A percentile compares a stretch with the other conserved stretches of the same genome.
Conservation (phyloP, 2,888 invertebrate genomes). For the Coecobrya sp. region DNA sequence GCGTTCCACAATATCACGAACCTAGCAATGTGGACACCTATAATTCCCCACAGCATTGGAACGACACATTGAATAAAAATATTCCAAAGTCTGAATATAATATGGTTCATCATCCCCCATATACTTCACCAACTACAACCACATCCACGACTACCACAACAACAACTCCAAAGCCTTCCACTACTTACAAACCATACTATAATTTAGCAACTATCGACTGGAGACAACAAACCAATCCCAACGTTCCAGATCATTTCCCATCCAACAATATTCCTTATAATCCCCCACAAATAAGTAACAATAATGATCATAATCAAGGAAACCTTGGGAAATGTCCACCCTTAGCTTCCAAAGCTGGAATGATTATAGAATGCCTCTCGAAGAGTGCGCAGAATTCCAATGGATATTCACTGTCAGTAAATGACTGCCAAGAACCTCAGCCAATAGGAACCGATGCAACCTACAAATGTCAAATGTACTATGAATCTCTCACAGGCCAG, state of each 20-base stretch:
- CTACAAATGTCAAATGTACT: constrained; percentile 83
- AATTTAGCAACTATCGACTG: constrained; percentile 16
- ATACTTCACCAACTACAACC: background rate
- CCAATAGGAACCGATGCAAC: constrained; percentile 82
- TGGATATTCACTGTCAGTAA: constrained; percentile 33
- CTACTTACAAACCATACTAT: no score
- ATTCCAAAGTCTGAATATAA: background rate
- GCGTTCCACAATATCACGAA: background rate
- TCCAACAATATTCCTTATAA: background rate
- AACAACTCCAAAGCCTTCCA: constrained; percentile 19
- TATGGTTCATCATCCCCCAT: background rate
- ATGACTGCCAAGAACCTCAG: constrained; percentile 71
- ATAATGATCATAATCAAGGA: background rate
- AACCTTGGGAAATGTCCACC: constrained; percentile 54
- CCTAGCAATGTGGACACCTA: background rate
- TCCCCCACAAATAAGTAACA: background rate
- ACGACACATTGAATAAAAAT: background rate
- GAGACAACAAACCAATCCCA: background rate
- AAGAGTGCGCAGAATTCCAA: constrained; percentile 22
- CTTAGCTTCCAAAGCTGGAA: constrained; percentile 21
- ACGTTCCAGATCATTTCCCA: background rate
- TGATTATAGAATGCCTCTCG: constrained; percentile 70
- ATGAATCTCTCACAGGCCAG: constrained; percentile 79
- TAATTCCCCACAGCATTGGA: background rate
- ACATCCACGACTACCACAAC: constrained; percentile 55